phyloP scores from a whole-genome alignment of 2,797 vertebrate species.

The Phoebastria nigripes region DNA sequence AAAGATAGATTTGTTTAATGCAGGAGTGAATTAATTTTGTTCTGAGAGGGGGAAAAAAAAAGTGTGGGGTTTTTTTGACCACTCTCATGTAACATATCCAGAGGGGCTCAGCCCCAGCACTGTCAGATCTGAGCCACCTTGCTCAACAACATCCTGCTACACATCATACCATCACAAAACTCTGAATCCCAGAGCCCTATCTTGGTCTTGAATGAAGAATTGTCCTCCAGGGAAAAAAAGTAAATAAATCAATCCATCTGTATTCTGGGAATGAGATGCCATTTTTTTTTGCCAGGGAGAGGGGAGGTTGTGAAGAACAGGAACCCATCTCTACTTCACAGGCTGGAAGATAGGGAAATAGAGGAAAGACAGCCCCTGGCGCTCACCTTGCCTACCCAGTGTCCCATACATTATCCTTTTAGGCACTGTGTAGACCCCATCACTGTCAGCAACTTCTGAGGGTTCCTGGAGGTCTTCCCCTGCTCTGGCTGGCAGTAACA shows the following conservation, averaged over 20 bases:
- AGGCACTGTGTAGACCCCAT: background rate
- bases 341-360: background rate
- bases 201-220: background rate
- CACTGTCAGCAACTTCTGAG: background rate
- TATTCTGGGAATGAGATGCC: background rate
- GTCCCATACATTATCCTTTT: background rate
- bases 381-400: background rate
- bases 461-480: background rate
- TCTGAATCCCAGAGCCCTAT: background rate
- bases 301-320: background rate
- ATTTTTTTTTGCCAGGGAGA: background rate
- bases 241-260: background rate
- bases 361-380: background rate
- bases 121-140: background rate
- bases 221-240: background rate
- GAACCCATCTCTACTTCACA: background rate
- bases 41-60: accelerated
- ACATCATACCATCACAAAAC: background rate
- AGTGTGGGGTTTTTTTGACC: background rate
- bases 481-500: background rate
- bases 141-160: background rate
- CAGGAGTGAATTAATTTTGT: background rate
- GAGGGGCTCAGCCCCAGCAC: background rate
- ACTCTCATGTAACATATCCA: background rate
- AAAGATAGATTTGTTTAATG: background rate